These are phyloP conservation scores for Melanotaenia boesemani DNA, from an alignment of 2,797 vertebrate genomes.

Conservation along the genomic window DNA sequence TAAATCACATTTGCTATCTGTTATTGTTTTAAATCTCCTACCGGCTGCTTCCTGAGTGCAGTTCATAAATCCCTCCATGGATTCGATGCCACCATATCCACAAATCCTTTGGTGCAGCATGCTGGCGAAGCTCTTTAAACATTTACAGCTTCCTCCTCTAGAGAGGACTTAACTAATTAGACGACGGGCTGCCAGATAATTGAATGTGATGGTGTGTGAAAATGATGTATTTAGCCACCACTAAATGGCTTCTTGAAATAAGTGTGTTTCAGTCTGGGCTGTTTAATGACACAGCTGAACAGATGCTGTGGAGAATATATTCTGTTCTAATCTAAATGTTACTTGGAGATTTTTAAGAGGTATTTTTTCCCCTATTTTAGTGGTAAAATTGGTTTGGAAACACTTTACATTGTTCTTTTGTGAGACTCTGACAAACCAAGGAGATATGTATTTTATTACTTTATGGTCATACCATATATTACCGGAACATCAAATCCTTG, in stretches of 20 bases:
- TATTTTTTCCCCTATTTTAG: not conserved
- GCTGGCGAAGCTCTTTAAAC: slow-evolving; percentile 31
- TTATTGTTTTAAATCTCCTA: not conserved
- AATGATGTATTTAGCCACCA: slow-evolving; percentile 33
- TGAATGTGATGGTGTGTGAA: slow-evolving; percentile 42
- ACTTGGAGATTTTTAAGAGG: not conserved
- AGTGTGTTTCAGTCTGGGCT: not conserved
- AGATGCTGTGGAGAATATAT: not conserved
- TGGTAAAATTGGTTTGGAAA: not conserved
- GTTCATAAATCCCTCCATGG: not conserved
- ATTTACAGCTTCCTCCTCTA: slow-evolving; percentile 33
- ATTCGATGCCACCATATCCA: not conserved
- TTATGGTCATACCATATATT: no score
- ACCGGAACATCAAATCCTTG: no score
- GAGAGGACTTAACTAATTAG: slow-evolving; percentile 45
- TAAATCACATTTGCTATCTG: not conserved
- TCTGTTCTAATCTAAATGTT: not conserved
- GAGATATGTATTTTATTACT: no score
- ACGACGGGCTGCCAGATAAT: slow-evolving; percentile 48
- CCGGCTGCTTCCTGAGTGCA: slow-evolving; percentile 5
- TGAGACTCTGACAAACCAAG: no score
- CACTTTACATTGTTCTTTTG: not conserved
- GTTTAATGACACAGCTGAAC: not conserved
- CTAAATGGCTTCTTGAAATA: slow-evolving; percentile 26
- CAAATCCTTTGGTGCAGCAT: slow-evolving; percentile 24